phyloP scores from a whole-genome alignment of 2,113 vertebrate genomes.

The Heteronetta atricapilla region DNA sequence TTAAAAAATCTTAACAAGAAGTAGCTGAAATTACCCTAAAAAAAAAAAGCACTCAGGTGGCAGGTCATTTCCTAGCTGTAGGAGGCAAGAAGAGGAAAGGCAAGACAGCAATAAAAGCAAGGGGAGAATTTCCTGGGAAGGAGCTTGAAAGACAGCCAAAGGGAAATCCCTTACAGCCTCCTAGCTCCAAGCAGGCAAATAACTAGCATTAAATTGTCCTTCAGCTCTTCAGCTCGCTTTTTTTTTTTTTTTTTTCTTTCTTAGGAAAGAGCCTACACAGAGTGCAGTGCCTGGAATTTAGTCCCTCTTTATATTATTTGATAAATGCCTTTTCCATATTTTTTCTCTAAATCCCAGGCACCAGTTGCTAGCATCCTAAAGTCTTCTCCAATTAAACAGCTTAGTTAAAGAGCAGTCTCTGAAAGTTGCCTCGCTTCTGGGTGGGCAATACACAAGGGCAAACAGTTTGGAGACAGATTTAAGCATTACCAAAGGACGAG shows the following conservation, averaged over 20 bases:
- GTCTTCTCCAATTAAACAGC: background rate
- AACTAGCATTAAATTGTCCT: slow-evolving; percentile 10
- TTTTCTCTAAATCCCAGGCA: background rate
- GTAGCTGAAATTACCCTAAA: slow-evolving; percentile 49
- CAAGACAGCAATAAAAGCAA: background rate
- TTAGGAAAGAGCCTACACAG: background rate
- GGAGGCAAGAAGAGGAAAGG: background rate
- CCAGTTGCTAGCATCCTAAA: background rate
- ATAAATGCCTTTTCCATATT: background rate
- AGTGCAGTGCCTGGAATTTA: background rate
- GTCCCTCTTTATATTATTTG: background rate
- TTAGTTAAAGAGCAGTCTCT: background rate
- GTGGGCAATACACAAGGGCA: background rate
- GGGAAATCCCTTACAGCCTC: slow-evolving; percentile 10
- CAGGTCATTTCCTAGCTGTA: slow-evolving; percentile 32
- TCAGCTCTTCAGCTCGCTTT: background rate
- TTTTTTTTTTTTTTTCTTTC: background rate
- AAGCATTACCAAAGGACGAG: background rate
- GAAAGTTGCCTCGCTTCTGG: background rate
- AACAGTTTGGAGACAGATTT: background rate
- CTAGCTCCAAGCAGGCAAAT: background rate
- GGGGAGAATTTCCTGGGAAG: background rate
- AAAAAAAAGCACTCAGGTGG: slow-evolving; percentile 7
- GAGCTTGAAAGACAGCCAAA: background rate
- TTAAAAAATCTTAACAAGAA: slow-evolving; percentile 43